phyloP scores from a whole-genome alignment of 2,113 vertebrate genomes.

The Burhinus bistriatus region DNA sequence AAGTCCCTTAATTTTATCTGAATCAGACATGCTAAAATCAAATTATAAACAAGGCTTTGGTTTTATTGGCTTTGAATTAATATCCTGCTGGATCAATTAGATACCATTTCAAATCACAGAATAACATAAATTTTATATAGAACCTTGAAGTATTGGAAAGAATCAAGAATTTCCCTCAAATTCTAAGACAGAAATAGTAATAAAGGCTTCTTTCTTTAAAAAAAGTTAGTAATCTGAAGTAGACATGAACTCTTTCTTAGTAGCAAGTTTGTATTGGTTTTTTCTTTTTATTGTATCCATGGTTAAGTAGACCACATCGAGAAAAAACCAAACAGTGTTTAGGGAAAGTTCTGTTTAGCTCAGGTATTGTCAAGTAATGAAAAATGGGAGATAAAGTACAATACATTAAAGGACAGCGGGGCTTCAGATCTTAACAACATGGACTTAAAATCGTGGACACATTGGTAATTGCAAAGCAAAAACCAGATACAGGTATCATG shows the following conservation, averaged over 20 bases:
- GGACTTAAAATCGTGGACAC: neutral
- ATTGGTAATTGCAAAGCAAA: neutral
- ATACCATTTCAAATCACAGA: neutral
- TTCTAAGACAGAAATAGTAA: neutral
- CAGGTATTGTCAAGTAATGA: neutral
- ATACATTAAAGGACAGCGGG: neutral
- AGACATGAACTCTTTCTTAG: neutral
- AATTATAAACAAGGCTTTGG: neutral
- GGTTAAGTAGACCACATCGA: neutral
- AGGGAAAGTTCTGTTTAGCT: neutral
- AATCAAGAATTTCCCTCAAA: neutral
- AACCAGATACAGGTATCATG: neutral
- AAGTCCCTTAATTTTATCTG: neutral
- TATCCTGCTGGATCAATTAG: neutral
- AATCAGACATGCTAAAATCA: neutral
- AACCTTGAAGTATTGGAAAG: neutral
- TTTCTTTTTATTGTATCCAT: neutral
- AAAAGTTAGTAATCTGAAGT: neutral
- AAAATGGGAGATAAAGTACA: neutral
- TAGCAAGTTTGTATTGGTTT: neutral
- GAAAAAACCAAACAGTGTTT: neutral
- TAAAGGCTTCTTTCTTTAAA: neutral
- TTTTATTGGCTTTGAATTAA: neutral
- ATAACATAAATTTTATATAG: neutral
- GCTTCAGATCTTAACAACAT: neutral